Percentiles rank a stretch among this genome's conserved stretches.
phyloP scores from a whole-genome alignment of 2,113 vertebrate species.

The Coturnix japonica region DNA sequence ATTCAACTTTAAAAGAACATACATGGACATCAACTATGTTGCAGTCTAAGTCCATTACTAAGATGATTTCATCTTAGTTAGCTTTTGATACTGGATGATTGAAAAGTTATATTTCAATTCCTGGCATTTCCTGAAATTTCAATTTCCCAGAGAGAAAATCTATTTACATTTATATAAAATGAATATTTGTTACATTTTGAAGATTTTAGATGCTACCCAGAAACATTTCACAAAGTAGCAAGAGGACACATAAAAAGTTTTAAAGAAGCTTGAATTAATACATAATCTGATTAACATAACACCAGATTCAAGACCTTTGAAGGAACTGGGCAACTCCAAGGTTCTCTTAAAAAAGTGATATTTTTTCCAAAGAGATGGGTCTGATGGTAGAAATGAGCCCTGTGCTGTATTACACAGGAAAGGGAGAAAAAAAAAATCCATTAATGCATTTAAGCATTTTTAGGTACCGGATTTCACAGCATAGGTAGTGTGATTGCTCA shows the following conservation, averaged over 20 bases:
- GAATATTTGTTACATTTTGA: slow-evolving; percentile 4
- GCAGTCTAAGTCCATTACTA: background rate
- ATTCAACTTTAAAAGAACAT: background rate
- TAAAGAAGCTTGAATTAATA: slow-evolving; percentile 4
- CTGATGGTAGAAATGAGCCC: background rate
- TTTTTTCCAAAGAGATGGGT: background rate
- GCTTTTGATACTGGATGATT: background rate
- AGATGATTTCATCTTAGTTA: background rate
- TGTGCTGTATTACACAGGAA: background rate
- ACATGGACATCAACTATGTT: background rate
- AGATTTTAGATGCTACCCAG: slow-evolving; percentile 26
- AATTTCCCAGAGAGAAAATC: background rate
- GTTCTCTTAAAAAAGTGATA: slow-evolving; percentile 4
- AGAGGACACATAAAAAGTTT: background rate
- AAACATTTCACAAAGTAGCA: slow-evolving; percentile 9
- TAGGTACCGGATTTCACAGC: background rate
- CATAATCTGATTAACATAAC: background rate
- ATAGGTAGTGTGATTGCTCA: background rate
- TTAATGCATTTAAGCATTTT: background rate
- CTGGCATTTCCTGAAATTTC: background rate
- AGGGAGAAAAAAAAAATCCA: background rate
- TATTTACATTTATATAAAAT: background rate
- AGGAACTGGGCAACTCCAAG: background rate
- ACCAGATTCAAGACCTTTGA: slow-evolving; percentile 20
- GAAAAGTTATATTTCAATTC: background rate